These are phyloP conservation scores for Mesembrinibis cayennensis DNA, from an alignment of 2,113 vertebrate genomes.

Conservation along the genomic window DNA sequence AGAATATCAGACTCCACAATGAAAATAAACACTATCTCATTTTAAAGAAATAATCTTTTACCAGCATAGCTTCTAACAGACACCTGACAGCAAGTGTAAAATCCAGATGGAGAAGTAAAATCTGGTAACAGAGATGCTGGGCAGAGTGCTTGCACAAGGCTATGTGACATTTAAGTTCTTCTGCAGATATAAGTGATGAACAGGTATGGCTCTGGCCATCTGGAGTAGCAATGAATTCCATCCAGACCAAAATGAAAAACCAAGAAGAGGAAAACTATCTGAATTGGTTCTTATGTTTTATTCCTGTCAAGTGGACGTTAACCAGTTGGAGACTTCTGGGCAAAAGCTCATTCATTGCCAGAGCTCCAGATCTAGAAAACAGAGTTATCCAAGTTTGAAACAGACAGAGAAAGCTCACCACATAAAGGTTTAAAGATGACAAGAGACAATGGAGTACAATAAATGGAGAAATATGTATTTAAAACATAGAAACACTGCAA, in stretches of 20 bases:
- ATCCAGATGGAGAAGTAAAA: background rate
- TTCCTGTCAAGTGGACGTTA: background rate
- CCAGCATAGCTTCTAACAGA: background rate
- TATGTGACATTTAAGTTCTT: background rate
- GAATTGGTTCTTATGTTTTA: background rate
- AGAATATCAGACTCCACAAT: background rate
- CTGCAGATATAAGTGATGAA: background rate
- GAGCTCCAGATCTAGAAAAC: background rate
- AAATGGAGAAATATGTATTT: background rate
- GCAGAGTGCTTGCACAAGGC: background rate
- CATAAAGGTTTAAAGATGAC: background rate
- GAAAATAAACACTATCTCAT: background rate
- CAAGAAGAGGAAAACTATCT: background rate
- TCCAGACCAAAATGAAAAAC: background rate
- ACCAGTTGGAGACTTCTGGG: background rate
- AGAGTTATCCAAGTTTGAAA: background rate
- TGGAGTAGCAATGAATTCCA: background rate
- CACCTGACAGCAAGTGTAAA: background rate
- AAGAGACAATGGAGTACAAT: background rate
- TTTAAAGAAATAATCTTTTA: background rate
- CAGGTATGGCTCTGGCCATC: background rate
- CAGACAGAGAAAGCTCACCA: background rate
- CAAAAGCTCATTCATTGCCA: background rate
- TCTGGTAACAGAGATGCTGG: background rate
- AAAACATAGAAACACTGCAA: background rate